phyloP scores from a whole-genome alignment of 2,113 vertebrate species.

The Dinomys branickii region DNA sequence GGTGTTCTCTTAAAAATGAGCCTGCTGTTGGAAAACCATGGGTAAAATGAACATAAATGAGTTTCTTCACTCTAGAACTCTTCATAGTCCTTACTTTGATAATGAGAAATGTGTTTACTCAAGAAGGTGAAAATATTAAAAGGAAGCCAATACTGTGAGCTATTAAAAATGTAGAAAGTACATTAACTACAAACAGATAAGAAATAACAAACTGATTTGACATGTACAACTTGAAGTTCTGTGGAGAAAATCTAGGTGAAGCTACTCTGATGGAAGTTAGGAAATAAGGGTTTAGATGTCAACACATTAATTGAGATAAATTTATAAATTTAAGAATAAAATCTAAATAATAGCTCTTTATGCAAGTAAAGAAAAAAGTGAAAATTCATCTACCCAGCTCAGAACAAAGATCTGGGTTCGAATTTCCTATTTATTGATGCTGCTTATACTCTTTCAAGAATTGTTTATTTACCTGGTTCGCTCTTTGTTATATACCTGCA shows the following conservation, averaged over 20 bases:
- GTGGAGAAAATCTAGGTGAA: neutral
- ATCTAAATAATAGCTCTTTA: neutral
- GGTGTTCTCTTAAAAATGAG: neutral
- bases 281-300: neutral
- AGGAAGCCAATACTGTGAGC: neutral
- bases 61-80: neutral
- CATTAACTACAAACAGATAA: neutral
- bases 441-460: neutral
- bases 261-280: neutral
- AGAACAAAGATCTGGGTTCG: neutral
- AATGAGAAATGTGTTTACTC: neutral
- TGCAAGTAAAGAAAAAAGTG: neutral
- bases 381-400: neutral
- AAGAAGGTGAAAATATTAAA: neutral
- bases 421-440: neutral
- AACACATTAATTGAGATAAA: neutral
- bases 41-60: neutral
- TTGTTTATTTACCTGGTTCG: neutral
- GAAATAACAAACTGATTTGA: slow-evolving; percentile 5
- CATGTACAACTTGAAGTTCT: neutral
- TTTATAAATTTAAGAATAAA: slow-evolving; percentile 1
- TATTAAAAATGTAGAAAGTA: neutral
- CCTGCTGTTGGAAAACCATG: neutral
- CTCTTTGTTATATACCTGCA: neutral
- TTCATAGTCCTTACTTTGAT: neutral